phyloP scores from a whole-genome alignment of 2,113 vertebrate genomes.

The Chiloscyllium plagiosum region DNA sequence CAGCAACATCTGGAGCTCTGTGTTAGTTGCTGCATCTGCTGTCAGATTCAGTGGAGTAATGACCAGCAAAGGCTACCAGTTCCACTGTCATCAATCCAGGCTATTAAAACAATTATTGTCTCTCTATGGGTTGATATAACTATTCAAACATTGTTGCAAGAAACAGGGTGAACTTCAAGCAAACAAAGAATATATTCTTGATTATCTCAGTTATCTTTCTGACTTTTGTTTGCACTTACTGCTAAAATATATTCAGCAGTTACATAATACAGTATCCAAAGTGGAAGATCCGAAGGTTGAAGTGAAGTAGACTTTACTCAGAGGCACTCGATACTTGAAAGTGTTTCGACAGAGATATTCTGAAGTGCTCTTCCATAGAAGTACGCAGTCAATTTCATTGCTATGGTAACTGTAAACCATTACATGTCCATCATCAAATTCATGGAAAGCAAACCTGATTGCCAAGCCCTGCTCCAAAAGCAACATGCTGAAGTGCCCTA shows the following conservation, averaged over 20 bases:
- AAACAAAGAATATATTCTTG: not conserved
- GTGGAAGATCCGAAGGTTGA: not conserved
- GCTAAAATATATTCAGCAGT: not conserved
- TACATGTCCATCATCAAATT: slow-evolving; percentile 3
- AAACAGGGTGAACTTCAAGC: not conserved
- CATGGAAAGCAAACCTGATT: not conserved
- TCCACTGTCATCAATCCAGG: not conserved
- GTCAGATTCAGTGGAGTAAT: not conserved
- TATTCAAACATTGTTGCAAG: not conserved
- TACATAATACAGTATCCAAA: not conserved
- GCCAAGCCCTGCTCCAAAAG: not conserved
- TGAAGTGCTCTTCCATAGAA: not conserved
- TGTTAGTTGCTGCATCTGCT: not conserved
- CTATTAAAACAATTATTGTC: not conserved
- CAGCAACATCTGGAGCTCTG: not conserved
- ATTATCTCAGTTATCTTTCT: not conserved
- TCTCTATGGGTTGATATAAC: not conserved
- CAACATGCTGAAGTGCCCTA: not conserved
- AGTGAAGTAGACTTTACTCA: no score
- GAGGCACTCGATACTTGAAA: not conserved
- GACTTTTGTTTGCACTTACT: not conserved
- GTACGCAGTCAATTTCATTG: not conserved
- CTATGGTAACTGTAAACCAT: slow-evolving; percentile 20
- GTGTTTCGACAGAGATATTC: not conserved
- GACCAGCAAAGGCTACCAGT: not conserved